These are phyloP conservation scores for Echinarachnius parma DNA, from an alignment of 53 echinoderm and acorn worm species.

Conservation along the genomic window DNA sequence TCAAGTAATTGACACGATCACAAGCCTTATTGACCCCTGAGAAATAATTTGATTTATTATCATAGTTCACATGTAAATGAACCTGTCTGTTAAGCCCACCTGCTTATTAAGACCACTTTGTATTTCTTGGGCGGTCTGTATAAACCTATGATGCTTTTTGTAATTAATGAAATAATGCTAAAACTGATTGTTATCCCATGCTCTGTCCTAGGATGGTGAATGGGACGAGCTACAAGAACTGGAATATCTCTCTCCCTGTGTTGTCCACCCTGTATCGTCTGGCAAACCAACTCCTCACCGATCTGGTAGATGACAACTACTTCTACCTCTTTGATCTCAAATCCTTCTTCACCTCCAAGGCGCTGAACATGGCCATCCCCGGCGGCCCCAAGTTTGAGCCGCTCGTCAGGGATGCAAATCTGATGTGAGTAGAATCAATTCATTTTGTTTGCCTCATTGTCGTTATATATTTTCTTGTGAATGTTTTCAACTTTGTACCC, in stretches of 20 bases:
- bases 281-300: slow-evolving; percentile 94
- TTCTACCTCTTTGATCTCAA: slow-evolving; percentile 99
- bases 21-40: no score
- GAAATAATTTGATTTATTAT: no score
- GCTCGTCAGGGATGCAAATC: slow-evolving; percentile 84
- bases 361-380: slow-evolving; percentile 98
- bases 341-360: slow-evolving; percentile 99
- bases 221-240: slow-evolving; percentile 96
- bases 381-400: slow-evolving; percentile 99
- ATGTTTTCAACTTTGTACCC: no score
- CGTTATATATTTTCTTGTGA: no score
- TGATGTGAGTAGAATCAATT: slow-evolving; percentile 99
- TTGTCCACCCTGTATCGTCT: slow-evolving; percentile 97
- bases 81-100: no score
- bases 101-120: no score
- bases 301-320: slow-evolving; percentile 95
- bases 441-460: no score
- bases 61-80: no score
- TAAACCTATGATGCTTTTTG: no score
- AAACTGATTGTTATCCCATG: no score
- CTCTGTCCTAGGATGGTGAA: slow-evolving; percentile 90
- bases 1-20: slow-evolving; percentile 66
- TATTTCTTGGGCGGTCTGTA: no score
- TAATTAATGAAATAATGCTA: no score
- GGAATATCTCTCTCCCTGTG: slow-evolving; percentile 86